Percentiles rank a stretch among this genome's conserved stretches.
phyloP scores from a whole-genome alignment of 2,797 vertebrate genomes.

The Enteromius anoplus region DNA sequence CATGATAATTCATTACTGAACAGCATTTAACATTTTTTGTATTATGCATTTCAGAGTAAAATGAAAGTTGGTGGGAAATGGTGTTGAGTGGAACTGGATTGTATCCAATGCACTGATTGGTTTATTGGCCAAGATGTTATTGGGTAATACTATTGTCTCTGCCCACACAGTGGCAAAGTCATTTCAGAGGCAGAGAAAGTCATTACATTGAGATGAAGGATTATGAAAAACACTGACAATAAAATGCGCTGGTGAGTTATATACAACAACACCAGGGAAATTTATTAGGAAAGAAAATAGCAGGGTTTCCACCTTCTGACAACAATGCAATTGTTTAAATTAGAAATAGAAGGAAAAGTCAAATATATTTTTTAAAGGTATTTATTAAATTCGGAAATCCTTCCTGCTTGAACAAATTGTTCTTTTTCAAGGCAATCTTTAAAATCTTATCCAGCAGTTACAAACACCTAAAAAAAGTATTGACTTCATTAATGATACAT shows the following conservation, averaged over 20 bases:
- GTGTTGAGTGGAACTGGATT: background rate
- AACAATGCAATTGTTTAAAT: background rate
- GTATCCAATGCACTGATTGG: background rate
- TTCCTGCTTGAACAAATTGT: background rate
- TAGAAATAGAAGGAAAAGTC: background rate
- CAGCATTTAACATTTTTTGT: background rate
- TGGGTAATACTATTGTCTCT: conserved; percentile 7
- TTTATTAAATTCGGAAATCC: background rate
- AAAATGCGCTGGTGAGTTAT: background rate
- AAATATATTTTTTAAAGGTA: background rate
- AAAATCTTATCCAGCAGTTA: background rate
- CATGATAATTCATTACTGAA: background rate
- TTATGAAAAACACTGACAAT: background rate
- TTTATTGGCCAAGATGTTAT: conserved; percentile 12
- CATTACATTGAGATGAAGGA: background rate
- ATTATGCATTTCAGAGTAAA: background rate
- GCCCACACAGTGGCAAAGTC: background rate
- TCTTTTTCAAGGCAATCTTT: background rate
- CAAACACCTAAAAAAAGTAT: background rate
- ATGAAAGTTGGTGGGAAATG: background rate
- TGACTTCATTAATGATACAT: background rate
- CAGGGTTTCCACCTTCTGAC: background rate
- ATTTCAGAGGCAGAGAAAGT: conserved; percentile 12
- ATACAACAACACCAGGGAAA: background rate
- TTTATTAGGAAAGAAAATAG: background rate